A percentile compares a stretch with the other conserved stretches of the same genome.
These are phyloP conservation scores for Xenotilapia longispinis DNA, from an alignment of 2,113 vertebrate species.

Conservation along the genomic window DNA sequence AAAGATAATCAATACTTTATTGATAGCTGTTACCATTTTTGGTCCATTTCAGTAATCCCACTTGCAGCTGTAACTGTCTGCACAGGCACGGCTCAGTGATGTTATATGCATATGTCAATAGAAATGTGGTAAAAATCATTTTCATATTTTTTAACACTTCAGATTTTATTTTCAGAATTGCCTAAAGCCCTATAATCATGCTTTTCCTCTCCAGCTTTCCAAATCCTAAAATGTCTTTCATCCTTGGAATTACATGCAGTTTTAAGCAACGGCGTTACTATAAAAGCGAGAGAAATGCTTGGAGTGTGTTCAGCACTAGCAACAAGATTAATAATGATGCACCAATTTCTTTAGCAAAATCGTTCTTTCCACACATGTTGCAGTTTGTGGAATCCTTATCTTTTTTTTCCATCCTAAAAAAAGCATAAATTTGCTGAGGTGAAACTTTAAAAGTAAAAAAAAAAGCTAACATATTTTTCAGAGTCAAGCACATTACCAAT, in stretches of 20 bases:
- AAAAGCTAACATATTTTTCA: background rate
- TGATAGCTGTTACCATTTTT: conserved; percentile 10
- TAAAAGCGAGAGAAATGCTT: background rate
- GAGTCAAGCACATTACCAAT: background rate
- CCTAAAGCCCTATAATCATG: background rate
- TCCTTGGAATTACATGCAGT: background rate
- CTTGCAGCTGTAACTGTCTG: background rate
- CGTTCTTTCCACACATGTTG: background rate
- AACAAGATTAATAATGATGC: background rate
- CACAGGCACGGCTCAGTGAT: background rate
- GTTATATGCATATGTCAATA: background rate
- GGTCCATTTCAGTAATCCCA: background rate
- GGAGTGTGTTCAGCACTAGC: background rate
- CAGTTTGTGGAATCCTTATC: background rate
- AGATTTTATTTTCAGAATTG: background rate
- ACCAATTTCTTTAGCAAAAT: background rate
- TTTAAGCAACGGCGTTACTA: background rate
- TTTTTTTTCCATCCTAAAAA: background rate
- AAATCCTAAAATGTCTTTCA: background rate
- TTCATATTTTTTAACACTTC: background rate
- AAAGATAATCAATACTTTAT: conserved; percentile 42
- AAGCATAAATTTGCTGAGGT: background rate
- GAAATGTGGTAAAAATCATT: background rate
- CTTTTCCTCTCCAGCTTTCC: background rate
- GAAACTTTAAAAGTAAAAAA: background rate